These are phyloP conservation scores for Erebia aethiops DNA, from an alignment of 2,888 invertebrate genomes.

Conservation along the genomic window DNA sequence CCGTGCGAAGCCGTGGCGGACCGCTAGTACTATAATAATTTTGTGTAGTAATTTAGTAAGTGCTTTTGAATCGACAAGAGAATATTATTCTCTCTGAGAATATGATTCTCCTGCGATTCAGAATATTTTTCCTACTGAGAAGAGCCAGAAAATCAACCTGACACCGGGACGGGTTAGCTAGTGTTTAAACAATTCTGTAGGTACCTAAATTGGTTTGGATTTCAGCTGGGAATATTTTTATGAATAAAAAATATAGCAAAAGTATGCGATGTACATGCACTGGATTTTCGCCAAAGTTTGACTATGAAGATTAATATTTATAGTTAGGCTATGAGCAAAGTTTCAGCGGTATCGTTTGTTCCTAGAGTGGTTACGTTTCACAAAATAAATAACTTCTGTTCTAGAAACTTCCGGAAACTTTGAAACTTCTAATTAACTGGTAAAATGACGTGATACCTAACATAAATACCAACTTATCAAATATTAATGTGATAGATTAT, in stretches of 20 bases:
- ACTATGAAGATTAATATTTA: constrained; percentile 13
- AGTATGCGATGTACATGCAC: neutral
- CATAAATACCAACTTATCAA: too few species aligned
- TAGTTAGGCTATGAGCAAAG: constrained; percentile 8
- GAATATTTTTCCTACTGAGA: too few species aligned
- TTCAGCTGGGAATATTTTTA: constrained; percentile 14
- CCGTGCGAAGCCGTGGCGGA: too few species aligned
- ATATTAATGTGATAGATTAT: too few species aligned
- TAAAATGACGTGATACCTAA: neutral
- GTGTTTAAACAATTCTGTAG: too few species aligned
- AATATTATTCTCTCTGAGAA: too few species aligned
- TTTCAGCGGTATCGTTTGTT: constrained; percentile 19
- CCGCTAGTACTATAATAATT: too few species aligned
- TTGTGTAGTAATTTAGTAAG: too few species aligned
- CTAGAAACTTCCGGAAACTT: constrained; percentile 14
- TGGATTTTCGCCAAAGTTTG: constrained; percentile 12
- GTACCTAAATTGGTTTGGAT: neutral
- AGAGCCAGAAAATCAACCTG: too few species aligned
- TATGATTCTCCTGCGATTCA: too few species aligned
- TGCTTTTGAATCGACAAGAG: too few species aligned
- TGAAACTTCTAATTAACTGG: neutral
- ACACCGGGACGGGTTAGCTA: too few species aligned
- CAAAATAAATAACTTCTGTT: constrained; percentile 12
- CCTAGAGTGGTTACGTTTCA: constrained; percentile 14
- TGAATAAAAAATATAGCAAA: neutral